phyloP scores from a whole-genome alignment of 2,797 vertebrate species.

The Acomys russatus region DNA sequence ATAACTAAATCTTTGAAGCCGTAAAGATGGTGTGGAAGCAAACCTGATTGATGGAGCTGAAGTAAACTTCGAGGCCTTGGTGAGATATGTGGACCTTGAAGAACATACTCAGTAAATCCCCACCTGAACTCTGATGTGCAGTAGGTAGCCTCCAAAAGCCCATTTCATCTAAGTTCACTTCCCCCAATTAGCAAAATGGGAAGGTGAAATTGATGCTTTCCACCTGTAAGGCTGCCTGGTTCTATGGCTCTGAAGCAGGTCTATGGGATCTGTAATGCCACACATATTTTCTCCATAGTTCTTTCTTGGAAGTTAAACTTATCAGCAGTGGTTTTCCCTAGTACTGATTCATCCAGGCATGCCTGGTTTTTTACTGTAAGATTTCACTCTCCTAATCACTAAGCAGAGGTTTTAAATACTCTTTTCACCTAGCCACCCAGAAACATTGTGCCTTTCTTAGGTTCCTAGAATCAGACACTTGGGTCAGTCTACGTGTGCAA shows the following conservation, averaged over 20 bases:
- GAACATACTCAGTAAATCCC: not conserved
- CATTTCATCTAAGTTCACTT: not conserved
- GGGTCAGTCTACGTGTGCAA: conserved; percentile 8
- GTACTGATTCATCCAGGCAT: not conserved
- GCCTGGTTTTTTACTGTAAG: not conserved
- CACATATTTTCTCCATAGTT: not conserved
- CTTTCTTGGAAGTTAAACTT: conserved; percentile 43
- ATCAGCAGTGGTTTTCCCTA: not conserved
- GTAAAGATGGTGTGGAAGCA: not conserved
- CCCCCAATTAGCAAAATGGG: conserved; percentile 12
- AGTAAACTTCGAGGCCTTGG: not conserved
- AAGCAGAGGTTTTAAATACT: not conserved
- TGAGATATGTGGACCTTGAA: not conserved
- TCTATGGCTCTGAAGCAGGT: conserved; percentile 14
- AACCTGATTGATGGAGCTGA: not conserved
- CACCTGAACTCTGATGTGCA: not conserved
- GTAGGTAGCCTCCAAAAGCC: not conserved
- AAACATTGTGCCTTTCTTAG: conserved; percentile 16
- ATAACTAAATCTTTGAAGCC: conserved; percentile 1
- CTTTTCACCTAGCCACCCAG: not conserved
- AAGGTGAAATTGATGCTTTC: not conserved
- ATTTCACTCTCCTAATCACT: not conserved
- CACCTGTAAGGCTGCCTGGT: not conserved
- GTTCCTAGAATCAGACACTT: conserved; percentile 39
- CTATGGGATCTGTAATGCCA: not conserved